phyloP scores from a whole-genome alignment of 2,113 vertebrate species.

The Callithrix jacchus region DNA sequence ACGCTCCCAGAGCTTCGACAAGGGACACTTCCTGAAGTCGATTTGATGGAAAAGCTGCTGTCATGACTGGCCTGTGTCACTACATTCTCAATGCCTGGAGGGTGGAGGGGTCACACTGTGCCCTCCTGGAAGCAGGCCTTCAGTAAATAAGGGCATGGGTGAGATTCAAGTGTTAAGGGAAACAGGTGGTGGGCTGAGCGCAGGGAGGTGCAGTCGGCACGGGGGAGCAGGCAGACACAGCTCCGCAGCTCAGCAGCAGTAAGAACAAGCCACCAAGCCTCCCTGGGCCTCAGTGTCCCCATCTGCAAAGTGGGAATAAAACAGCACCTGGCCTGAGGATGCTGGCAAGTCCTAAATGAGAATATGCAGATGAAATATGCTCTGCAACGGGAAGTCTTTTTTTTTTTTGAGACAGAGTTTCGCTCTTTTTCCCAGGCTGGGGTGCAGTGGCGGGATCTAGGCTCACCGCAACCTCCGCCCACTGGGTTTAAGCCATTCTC shows the following conservation, averaged over 20 bases:
- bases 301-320: neutral
- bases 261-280: neutral
- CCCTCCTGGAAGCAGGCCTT: neutral
- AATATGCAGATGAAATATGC: neutral
- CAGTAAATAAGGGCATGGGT: neutral
- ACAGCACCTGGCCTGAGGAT: neutral
- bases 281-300: neutral
- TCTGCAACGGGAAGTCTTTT: neutral
- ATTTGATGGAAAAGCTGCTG: neutral
- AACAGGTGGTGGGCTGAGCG: neutral
- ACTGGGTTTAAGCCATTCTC: too few relatives aligned
- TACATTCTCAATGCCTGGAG: neutral
- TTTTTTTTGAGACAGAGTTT: too few relatives aligned
- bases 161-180: neutral
- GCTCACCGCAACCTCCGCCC: too few relatives aligned
- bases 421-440: too few relatives aligned
- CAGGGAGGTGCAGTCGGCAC: fast-evolving
- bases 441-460: too few relatives aligned
- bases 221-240: neutral
- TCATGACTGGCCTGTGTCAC: neutral
- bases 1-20: neutral
- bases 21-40: neutral
- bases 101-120: neutral
- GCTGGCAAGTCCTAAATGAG: neutral
- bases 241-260: neutral